Evolutionary conservation across 2,113 vertebrate species (phyloP).

Genomic region (Nerophis ophidion): DNA sequence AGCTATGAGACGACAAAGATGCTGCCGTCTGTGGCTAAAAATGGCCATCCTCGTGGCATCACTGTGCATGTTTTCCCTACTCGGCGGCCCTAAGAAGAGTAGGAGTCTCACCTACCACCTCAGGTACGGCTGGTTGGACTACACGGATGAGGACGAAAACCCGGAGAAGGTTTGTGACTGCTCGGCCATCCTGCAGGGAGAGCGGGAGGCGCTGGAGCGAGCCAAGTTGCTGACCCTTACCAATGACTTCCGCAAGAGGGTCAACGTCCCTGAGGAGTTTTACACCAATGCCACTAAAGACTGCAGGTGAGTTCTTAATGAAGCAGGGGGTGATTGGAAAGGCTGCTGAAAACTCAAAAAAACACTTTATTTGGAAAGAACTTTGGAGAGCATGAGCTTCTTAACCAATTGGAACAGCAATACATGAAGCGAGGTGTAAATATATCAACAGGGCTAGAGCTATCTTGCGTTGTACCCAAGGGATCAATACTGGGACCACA

Average conservation of each 20-base stretch:
- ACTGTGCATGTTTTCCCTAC: constrained; percentile 9
- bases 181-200: constrained; percentile 74
- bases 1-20: not conserved
- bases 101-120: not conserved
- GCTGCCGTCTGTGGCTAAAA: not conserved
- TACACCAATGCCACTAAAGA: constrained; percentile 77
- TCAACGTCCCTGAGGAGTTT: constrained; percentile 62
- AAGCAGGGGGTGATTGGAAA: too few species aligned
- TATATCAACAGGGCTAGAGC: too few species aligned
- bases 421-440: too few species aligned
- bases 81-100: not conserved
- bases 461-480: too few species aligned
- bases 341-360: too few species aligned
- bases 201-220: constrained; percentile 70
- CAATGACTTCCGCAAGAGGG: constrained; percentile 60
- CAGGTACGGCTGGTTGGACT: constrained; percentile 53
- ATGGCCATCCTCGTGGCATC: constrained; percentile 9
- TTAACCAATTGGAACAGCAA: too few species aligned
- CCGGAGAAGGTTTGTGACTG: constrained; percentile 72
- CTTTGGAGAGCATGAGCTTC: too few species aligned
- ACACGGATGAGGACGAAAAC: constrained; percentile 50
- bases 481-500: too few species aligned
- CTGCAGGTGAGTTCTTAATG: constrained; percentile 54
- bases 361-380: too few species aligned
- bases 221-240: constrained; percentile 72